phyloP scores from a whole-genome alignment of 2,797 vertebrate species.

The Heliangelus exortis region DNA sequence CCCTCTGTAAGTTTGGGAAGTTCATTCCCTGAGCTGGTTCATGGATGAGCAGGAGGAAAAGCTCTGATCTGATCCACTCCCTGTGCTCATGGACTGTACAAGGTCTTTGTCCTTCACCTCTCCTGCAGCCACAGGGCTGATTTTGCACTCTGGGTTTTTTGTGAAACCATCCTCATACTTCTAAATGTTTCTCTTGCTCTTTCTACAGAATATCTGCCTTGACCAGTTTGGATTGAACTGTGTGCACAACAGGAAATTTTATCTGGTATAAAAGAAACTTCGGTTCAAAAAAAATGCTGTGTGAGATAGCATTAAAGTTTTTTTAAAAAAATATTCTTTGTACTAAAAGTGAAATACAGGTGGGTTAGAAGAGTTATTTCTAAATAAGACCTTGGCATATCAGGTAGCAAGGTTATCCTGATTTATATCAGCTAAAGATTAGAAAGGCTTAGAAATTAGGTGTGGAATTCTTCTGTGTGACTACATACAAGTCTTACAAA shows the following conservation, averaged over 20 bases:
- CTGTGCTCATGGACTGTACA: neutral
- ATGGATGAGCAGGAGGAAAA: neutral
- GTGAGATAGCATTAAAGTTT: neutral
- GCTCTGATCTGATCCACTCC: neutral
- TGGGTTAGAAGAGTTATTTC: neutral
- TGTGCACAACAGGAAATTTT: neutral
- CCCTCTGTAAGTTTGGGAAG: neutral
- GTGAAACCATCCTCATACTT: neutral
- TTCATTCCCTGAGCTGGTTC: neutral
- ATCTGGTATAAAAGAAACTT: neutral
- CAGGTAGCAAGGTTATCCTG: neutral
- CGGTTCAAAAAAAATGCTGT: neutral
- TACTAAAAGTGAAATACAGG: neutral
- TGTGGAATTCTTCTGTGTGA: neutral
- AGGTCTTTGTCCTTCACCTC: neutral
- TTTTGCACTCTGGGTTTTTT: neutral
- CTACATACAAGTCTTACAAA: neutral
- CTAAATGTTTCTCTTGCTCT: neutral
- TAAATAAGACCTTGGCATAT: constrained; percentile 14
- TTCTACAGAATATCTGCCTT: neutral
- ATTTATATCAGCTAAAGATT: neutral
- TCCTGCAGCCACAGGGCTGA: neutral
- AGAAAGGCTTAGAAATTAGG: neutral
- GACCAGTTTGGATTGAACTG: neutral
- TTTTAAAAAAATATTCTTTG: neutral